Conservation (phyloP, 1,140 invertebrate genomes). For the Maconellicoccus hirsutus region DNA sequence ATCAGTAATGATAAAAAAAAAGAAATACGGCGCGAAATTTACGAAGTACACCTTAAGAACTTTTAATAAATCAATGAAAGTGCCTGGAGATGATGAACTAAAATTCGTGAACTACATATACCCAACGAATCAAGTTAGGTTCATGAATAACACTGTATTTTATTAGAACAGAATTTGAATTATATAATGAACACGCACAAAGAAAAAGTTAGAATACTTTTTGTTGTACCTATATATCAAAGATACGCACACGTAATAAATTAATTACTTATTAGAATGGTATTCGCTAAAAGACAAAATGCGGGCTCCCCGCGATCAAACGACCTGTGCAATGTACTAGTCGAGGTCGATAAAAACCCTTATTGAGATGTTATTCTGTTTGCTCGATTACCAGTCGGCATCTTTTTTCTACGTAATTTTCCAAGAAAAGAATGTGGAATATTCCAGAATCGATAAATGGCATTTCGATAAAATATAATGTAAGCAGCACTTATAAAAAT, state of each 20-base stretch:
- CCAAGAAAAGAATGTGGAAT: neutral
- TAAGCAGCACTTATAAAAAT: too few relatives aligned
- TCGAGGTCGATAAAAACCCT: slow-evolving; percentile 3
- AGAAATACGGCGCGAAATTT: too few relatives aligned
- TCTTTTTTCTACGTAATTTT: neutral
- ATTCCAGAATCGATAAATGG: neutral
- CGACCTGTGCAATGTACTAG: neutral
- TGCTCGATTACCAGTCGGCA: neutral
- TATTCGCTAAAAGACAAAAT: slow-evolving; percentile 5
- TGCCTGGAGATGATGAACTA: neutral
- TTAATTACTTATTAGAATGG: slow-evolving; percentile 4
- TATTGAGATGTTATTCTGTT: neutral
- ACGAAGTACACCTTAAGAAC: neutral
- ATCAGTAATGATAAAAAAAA: too few relatives aligned
- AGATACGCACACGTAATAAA: neutral
- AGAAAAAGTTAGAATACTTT: neutral
- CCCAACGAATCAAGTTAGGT: neutral
- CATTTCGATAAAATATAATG: neutral
- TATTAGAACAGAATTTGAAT: neutral
- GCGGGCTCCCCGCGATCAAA: neutral
- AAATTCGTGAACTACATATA: neutral
- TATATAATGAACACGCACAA: slow-evolving; percentile 9
- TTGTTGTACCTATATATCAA: neutral
- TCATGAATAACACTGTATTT: neutral
- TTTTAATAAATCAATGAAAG: neutral